Percentiles rank a stretch among this genome's conserved stretches.
Evolutionary conservation across 1,140 invertebrate species (phyloP).

Genomic region (Caerostris extrusa): DNA sequence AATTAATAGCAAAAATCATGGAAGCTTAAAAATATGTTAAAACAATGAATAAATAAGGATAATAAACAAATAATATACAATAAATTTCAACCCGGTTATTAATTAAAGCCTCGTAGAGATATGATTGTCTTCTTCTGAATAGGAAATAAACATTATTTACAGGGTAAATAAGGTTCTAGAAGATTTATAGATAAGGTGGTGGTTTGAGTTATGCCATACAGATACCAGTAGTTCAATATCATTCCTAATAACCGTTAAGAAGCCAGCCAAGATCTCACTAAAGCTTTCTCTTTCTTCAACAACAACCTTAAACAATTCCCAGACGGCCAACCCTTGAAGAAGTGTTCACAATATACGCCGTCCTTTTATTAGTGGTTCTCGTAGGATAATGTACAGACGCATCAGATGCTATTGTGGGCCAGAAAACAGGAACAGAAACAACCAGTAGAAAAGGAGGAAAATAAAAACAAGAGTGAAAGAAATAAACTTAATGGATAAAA

Average conservation of each 20-base stretch:
- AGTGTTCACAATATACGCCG: neutral
- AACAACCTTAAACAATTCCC: conserved; percentile 37
- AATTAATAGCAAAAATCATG: too few relatives aligned
- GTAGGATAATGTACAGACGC: conserved; percentile 62
- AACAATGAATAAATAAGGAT: too few relatives aligned
- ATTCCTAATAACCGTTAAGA: neutral
- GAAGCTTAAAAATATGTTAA: too few relatives aligned
- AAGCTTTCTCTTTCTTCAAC: neutral
- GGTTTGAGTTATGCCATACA: neutral
- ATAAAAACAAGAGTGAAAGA: conserved; percentile 44
- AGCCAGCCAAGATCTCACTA: neutral
- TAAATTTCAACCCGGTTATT: too few relatives aligned
- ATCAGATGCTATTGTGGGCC: conserved; percentile 63
- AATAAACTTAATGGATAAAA: conserved; percentile 76
- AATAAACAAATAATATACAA: too few relatives aligned
- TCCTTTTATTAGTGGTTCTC: neutral
- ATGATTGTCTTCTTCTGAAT: too few relatives aligned
- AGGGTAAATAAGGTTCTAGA: too few relatives aligned
- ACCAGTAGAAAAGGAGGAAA: conserved; percentile 4
- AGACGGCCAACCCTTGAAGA: neutral
- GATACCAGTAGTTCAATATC: neutral
- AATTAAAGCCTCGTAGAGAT: neutral
- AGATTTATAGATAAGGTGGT: too few relatives aligned
- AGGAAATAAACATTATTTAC: too few relatives aligned
- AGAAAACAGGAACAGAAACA: conserved; percentile 56